These are phyloP conservation scores for Matsumurasca onukii DNA, from an alignment of 1,140 invertebrate genomes.

Conservation along the genomic window DNA sequence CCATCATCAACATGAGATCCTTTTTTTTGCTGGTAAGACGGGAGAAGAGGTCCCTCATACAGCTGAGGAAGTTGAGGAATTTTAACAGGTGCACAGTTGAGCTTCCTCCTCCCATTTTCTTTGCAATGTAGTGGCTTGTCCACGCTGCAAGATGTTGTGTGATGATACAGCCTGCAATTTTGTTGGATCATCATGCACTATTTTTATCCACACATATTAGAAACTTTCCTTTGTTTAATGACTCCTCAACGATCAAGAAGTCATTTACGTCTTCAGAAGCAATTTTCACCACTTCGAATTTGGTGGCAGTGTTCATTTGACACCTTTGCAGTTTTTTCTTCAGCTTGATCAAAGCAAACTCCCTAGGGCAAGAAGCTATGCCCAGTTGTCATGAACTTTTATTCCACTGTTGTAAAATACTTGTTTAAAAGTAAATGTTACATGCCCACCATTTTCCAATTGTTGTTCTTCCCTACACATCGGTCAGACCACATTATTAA, in stretches of 20 bases:
- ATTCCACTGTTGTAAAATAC: slow-evolving; percentile 32
- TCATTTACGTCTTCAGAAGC: slow-evolving; percentile 8
- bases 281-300: not conserved
- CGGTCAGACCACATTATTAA: slow-evolving; percentile 37
- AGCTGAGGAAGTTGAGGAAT: not conserved
- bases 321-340: slow-evolving; percentile 29
- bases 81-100: not conserved
- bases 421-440: slow-evolving; percentile 22
- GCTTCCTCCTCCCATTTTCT: slow-evolving; percentile 1
- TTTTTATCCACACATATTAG: not conserved
- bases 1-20: not conserved
- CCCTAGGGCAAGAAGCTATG: slow-evolving; percentile 35
- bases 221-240: not conserved
- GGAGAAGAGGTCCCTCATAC: slow-evolving; percentile 11
- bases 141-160: slow-evolving; percentile 9
- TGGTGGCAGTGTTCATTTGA: not conserved
- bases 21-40: slow-evolving; percentile 12
- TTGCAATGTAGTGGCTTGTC: slow-evolving; percentile 13
- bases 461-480: slow-evolving; percentile 39
- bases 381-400: slow-evolving; percentile 33
- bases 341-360: slow-evolving; percentile 36
- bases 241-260: not conserved
- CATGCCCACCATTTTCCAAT: slow-evolving; percentile 34
- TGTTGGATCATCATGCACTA: not conserved
- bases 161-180: not conserved